Evolutionary conservation across 2,113 vertebrate species (phyloP).

Genomic region (Penelope pileata): DNA sequence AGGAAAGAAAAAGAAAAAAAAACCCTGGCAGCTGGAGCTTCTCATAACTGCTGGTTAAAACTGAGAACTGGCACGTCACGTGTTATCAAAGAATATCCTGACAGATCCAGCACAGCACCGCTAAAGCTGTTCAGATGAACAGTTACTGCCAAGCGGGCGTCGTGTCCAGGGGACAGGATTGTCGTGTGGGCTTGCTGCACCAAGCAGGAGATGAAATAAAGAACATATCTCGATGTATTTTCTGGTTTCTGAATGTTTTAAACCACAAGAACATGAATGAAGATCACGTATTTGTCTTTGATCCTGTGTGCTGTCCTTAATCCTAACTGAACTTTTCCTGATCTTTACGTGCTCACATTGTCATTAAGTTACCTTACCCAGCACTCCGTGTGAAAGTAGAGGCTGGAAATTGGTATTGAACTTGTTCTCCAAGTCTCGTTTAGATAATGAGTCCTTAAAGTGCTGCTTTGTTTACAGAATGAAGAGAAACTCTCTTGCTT

Average conservation of each 20-base stretch:
- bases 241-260: not conserved
- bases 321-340: rapidly evolving
- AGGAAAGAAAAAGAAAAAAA: not conserved
- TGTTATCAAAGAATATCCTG: not conserved
- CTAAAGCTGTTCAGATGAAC: not conserved
- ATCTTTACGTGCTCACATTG: not conserved
- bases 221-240: not conserved
- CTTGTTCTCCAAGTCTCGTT: not conserved
- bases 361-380: rapidly evolving
- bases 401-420: not conserved
- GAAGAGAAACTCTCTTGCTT: not conserved
- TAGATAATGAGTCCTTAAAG: not conserved
- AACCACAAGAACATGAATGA: rapidly evolving
- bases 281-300: not conserved
- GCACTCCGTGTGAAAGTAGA: not conserved
- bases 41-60: not conserved
- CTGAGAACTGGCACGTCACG: rapidly evolving
- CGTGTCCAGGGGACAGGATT: not conserved
- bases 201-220: not conserved
- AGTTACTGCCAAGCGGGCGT: not conserved
- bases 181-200: not conserved
- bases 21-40: not conserved
- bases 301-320: rapidly evolving
- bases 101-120: too few species aligned
- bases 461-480: not conserved